Evolutionary conservation across 1,140 invertebrate genomes (phyloP).

Genomic region (Papilio aristodemus): DNA sequence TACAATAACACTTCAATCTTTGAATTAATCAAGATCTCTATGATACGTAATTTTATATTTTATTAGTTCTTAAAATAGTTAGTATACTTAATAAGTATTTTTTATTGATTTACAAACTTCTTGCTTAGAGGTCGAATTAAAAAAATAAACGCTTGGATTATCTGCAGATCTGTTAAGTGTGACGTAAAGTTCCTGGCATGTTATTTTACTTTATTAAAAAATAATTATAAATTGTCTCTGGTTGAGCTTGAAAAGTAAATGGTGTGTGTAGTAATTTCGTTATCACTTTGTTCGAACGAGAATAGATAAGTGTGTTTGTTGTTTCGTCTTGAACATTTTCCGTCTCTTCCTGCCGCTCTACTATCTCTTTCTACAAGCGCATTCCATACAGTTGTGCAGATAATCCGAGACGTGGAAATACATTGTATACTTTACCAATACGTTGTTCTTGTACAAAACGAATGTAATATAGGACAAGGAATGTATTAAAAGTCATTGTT

Average conservation of each 20-base stretch:
- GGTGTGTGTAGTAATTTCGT: not conserved
- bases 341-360: conserved; percentile 3
- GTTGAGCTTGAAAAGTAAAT: not conserved
- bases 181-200: not conserved
- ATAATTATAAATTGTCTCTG: conserved; percentile 3
- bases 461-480: conserved; percentile 71
- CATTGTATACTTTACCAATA: conserved; percentile 61
- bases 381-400: conserved; percentile 18
- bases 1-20: conserved; percentile 35
- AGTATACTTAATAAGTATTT: conserved; percentile 41
- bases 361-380: conserved; percentile 11
- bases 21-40: conserved; percentile 54
- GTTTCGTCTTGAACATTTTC: conserved; percentile 26
- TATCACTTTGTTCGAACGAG: conserved; percentile 21
- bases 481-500: conserved; percentile 77
- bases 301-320: conserved; percentile 25
- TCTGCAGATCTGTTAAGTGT: conserved; percentile 27
- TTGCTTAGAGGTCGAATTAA: conserved; percentile 56
- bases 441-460: conserved; percentile 75
- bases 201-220: not conserved
- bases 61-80: conserved; percentile 50
- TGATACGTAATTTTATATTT: conserved; percentile 66
- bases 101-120: conserved; percentile 33
- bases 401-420: conserved; percentile 31
- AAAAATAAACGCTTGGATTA: conserved; percentile 35